phyloP scores from a whole-genome alignment of 1,140 invertebrate genomes.

The Eurosta solidaginis region DNA sequence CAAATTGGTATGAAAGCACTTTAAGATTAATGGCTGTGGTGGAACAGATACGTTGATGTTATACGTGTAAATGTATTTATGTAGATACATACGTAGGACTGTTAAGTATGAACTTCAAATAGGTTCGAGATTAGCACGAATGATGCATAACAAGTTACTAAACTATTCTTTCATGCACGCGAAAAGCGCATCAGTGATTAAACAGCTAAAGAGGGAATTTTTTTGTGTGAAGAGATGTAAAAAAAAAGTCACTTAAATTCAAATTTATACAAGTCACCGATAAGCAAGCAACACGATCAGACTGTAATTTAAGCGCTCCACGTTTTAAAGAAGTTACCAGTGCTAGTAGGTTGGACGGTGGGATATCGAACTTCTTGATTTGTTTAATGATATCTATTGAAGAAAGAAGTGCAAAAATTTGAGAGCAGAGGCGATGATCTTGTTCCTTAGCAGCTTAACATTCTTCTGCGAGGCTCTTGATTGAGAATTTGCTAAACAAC shows the following conservation, averaged over 20 bases:
- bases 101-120: neutral
- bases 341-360: too few species aligned
- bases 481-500: too few species aligned
- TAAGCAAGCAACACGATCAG: too few species aligned
- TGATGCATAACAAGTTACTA: neutral
- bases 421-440: too few species aligned
- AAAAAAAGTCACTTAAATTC: neutral
- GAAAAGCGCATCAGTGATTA: slow-evolving; percentile 16
- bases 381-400: too few species aligned
- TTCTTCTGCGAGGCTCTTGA: too few species aligned
- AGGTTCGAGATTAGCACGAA: neutral
- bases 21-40: slow-evolving; percentile 17
- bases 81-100: neutral
- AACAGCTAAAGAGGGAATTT: neutral
- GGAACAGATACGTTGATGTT: neutral
- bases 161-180: neutral
- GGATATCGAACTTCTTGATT: too few species aligned
- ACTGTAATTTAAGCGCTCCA: neutral
- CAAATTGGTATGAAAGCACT: slow-evolving; percentile 20
- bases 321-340: too few species aligned
- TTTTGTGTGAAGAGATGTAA: neutral
- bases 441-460: too few species aligned
- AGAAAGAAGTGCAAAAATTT: too few species aligned
- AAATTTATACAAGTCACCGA: neutral
- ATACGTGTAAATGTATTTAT: neutral